Conservation (phyloP, 2,888 invertebrate species). For the Ichneumoninae sp. region DNA sequence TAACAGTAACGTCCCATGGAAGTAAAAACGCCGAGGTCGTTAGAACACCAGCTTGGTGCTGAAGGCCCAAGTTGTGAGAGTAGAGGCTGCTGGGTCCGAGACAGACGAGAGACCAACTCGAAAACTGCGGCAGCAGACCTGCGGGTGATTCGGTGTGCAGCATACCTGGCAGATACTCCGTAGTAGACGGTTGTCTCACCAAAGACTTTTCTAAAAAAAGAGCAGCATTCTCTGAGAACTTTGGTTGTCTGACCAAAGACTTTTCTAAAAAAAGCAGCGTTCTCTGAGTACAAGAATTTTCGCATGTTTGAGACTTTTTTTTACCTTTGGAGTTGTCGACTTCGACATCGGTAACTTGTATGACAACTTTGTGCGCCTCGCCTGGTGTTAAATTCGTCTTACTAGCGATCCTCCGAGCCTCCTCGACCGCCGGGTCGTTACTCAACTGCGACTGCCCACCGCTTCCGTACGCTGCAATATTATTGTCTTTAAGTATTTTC, state of each 20-base stretch:
- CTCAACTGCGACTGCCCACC: slow-evolving; percentile 80
- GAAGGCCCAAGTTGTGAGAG: slow-evolving; percentile 93
- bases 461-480: slow-evolving; percentile 80
- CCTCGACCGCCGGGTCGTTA: slow-evolving; percentile 77
- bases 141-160: slow-evolving; percentile 92
- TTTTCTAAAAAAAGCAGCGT: slow-evolving; percentile 5
- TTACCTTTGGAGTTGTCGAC: slow-evolving; percentile 83
- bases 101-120: slow-evolving; percentile 96
- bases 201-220: slow-evolving; percentile 86
- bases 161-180: slow-evolving; percentile 97
- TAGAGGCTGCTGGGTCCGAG: slow-evolving; percentile 96
- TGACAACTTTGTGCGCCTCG: slow-evolving; percentile 84
- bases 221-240: background rate
- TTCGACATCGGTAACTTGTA: slow-evolving; percentile 83
- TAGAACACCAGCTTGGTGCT: slow-evolving; percentile 96
- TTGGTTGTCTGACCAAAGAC: background rate
- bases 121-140: slow-evolving; percentile 92
- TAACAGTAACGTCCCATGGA: slow-evolving; percentile 96
- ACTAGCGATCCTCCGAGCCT: slow-evolving; percentile 77
- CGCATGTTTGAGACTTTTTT: background rate
- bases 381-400: slow-evolving; percentile 80
- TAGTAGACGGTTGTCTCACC: slow-evolving; percentile 91
- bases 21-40: slow-evolving; percentile 95
- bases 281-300: slow-evolving; percentile 17
- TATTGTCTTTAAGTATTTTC: slow-evolving; percentile 75